Evolutionary conservation across 2,888 invertebrate species (phyloP), one percentile per base, ranked within the genome.

Genomic region (Drosophila kanekoi): DNA sequence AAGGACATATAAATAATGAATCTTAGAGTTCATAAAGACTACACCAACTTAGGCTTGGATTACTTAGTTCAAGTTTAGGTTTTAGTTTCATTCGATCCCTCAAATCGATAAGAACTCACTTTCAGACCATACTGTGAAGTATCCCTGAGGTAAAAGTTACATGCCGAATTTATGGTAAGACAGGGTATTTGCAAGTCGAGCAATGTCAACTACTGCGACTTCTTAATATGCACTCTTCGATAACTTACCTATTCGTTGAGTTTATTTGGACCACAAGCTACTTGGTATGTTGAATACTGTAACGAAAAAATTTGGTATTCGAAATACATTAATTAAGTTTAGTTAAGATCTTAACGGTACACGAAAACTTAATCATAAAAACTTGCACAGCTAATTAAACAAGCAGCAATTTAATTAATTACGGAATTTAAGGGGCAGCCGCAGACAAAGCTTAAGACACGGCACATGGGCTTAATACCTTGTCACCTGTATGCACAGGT

Each of bases 361-460:
- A 60, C 69, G 54, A 63, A 74, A 75, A 75, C 62, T 66, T 76
- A 69, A 74, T 82, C 74, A 79, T 64, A 56, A 53, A 56, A 81
- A 72, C 68, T 68, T 70, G 51, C 69, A 54, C 69, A 81, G 79
- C 70, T 87, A 85, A 85, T 89, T 85, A 81, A 75, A 63, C 79
- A 72, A 75, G 84, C 67, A 73, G 81, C 89, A 81, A 85, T 85
- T 89, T 82, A 89, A 89, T 85, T 87, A 89, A 80, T 79, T 70
- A 63, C 40, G 37, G 41, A 51, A 13, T 41, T 45, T 47, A 56
- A 13, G 32, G 28, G 54, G 18, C 16, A 33, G 38, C 35, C 58
- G 16, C 67, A 56, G 65, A 64, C 74, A 61, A 72, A 79, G 77
- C 67, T 63, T 56, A 53, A 53, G 49, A 61, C 40, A 62, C 41